Evolutionary conservation across 2,113 vertebrate species (phyloP), one percentile per base, ranked within the genome.

Genomic region (Benitochromis conjunctus): DNA sequence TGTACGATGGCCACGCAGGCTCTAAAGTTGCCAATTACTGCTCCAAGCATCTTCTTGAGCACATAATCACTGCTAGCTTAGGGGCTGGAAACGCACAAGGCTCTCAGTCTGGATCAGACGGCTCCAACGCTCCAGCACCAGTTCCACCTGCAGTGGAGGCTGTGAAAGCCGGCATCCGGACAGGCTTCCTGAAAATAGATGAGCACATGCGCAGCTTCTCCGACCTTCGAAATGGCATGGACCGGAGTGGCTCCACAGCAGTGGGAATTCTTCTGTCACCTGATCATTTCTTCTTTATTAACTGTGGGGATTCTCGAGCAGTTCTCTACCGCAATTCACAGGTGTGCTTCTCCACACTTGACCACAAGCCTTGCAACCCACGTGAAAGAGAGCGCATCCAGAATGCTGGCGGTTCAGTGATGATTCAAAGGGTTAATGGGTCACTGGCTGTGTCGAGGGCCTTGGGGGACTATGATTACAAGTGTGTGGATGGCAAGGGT

Each of bases 351-450:
- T 99, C 98, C 89, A 99, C 99, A 79, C 97, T 98, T 80, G 99
- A 99, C 97, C 99, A 99, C 97, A 99, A 99, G 96, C 99, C 98
- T 89, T 98, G 97, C 96, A 98, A 99, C 95, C 98, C 99, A 2
- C 96, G 97, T 51, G 98, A 99, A 96, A 98, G 99, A 53, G 98
- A 99, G 93, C 96, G 98, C 90, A 99, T 99, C 95, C 98, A 99
- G 92, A 99, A 99, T n/a, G 99, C 99, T 64, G 99, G 99, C 29
- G 99, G 99, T 92, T 98, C 98, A 5, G 99, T 99, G 55, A 99
- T 99, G 98, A 99, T 99, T 92, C 98, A 99, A 87, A 97, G 99
- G 92, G 99, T 99, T 89, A 99, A 99, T 57, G 99, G 98, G 26
- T 99, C 98, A 4, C 94, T 99, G 95, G 99, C 99, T 43, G 99